These are phyloP conservation scores for Philotrypesis tridentata DNA, from an alignment of 1,140 invertebrate genomes.

Conservation along the genomic window DNA sequence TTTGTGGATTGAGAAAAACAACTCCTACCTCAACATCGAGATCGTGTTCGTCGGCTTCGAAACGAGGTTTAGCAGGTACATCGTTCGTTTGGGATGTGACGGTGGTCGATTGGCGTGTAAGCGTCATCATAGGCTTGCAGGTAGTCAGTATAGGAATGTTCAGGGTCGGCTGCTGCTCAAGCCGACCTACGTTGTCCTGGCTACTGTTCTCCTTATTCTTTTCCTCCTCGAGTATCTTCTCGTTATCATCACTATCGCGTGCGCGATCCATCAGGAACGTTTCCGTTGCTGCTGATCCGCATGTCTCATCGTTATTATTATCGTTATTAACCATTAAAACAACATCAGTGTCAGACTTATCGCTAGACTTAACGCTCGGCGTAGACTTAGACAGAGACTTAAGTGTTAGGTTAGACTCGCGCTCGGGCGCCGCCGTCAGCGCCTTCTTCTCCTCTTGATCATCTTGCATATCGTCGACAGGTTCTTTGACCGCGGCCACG, in stretches of 20 bases:
- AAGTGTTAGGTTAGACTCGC: constrained; percentile 63
- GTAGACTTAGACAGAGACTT: constrained; percentile 67
- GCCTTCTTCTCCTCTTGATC: constrained; percentile 7
- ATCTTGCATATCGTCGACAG: background rate
- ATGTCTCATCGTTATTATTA: constrained; percentile 34
- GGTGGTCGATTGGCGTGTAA: constrained; percentile 72
- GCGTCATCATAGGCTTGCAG: constrained; percentile 73
- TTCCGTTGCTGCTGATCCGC: background rate
- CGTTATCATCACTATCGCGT: background rate
- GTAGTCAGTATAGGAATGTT: constrained; percentile 65
- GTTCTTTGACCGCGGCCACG: background rate
- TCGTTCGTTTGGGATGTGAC: constrained; percentile 72
- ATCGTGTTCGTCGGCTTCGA: constrained; percentile 45
- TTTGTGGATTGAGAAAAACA: background rate
- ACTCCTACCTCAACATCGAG: constrained; percentile 36
- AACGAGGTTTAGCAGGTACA: constrained; percentile 69
- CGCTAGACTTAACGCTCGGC: constrained; percentile 67
- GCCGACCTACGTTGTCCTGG: background rate
- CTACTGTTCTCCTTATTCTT: constrained; percentile 31
- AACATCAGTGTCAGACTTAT: constrained; percentile 66
- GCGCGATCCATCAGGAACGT: background rate
- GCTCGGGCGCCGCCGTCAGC: constrained; percentile 57
- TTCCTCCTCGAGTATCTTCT: constrained; percentile 3
- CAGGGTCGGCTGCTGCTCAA: constrained; percentile 55
- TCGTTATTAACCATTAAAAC: constrained; percentile 46